Evolutionary conservation across 2,113 vertebrate species (phyloP).

Genomic region (Phylloscopus trochilus): DNA sequence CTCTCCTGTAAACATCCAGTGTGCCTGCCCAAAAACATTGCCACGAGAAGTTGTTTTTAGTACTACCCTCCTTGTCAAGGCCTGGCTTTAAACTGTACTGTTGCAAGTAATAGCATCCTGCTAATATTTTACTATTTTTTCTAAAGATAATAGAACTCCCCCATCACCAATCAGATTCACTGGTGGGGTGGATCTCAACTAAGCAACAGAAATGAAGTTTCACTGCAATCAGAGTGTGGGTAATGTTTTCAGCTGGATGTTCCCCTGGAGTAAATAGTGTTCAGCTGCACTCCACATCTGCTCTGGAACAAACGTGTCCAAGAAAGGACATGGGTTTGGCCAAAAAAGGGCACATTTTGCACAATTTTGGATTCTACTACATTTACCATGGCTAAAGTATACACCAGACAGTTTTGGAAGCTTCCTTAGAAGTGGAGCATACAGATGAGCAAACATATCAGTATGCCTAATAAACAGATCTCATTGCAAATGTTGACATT

Average conservation of each 20-base stretch:
- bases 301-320: neutral
- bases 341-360: neutral
- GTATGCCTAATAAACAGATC: neutral
- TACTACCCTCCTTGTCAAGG: neutral
- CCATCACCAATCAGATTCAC: neutral
- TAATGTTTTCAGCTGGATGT: constrained; percentile 1
- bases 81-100: neutral
- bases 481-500: neutral
- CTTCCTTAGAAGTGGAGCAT: neutral
- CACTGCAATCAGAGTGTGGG: neutral
- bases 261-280: neutral
- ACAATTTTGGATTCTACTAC: neutral
- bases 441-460: neutral
- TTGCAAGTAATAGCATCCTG: constrained; percentile 1
- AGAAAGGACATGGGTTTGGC: neutral
- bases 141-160: constrained; percentile 18
- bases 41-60: constrained; percentile 30
- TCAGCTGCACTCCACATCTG: constrained; percentile 40
- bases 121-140: constrained; percentile 39
- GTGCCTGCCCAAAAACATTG: constrained; percentile 9
- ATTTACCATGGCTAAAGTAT: neutral
- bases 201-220: constrained; percentile 4
- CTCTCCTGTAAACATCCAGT: neutral
- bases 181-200: neutral
- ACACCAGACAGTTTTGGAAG: neutral